A percentile compares a stretch with the other conserved stretches of the same genome.
Conservation (phyloP, 2,888 invertebrate species). For the Latrodectus hesperus region DNA sequence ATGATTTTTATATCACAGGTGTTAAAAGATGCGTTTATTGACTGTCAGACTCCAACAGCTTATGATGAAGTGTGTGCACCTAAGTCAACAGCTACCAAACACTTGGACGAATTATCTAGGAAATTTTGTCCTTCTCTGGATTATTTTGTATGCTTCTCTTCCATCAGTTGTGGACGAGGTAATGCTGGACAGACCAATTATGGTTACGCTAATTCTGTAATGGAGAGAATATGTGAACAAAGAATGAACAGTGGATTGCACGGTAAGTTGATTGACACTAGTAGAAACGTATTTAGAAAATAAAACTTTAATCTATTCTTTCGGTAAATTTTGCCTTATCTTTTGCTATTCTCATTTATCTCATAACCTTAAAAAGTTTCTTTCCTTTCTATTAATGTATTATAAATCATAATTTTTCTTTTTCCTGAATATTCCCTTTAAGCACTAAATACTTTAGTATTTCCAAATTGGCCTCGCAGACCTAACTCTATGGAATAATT, state of each 20-base stretch:
- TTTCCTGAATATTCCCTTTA: too few relatives aligned
- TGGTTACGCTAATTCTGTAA: slow-evolving; percentile 93
- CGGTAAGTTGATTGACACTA: slow-evolving; percentile 75
- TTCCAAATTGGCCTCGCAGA: too few relatives aligned
- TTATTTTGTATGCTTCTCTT: slow-evolving; percentile 96
- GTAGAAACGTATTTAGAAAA: too few relatives aligned
- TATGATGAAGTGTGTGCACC: slow-evolving; percentile 88
- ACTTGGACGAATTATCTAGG: slow-evolving; percentile 87
- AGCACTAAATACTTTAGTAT: too few relatives aligned
- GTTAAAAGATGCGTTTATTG: slow-evolving; percentile 88
- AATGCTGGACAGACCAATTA: slow-evolving; percentile 98
- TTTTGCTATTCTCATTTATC: too few relatives aligned
- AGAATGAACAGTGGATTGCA: slow-evolving; percentile 89
- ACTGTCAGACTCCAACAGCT: slow-evolving; percentile 86
- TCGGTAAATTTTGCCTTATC: too few relatives aligned
- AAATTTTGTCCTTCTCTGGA: slow-evolving; percentile 84
- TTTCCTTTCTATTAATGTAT: too few relatives aligned
- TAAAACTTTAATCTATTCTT: too few relatives aligned
- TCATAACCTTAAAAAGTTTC: too few relatives aligned
- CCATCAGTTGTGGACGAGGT: slow-evolving; percentile 95
- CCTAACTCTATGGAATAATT: too few relatives aligned
- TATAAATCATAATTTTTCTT: too few relatives aligned
- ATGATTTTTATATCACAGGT: slow-evolving; percentile 75
- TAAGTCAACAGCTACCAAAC: slow-evolving; percentile 87
- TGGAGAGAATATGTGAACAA: slow-evolving; percentile 95